Conservation (phyloP, 2,797 vertebrate genomes). For the Crocodylus rhombifer region DNA sequence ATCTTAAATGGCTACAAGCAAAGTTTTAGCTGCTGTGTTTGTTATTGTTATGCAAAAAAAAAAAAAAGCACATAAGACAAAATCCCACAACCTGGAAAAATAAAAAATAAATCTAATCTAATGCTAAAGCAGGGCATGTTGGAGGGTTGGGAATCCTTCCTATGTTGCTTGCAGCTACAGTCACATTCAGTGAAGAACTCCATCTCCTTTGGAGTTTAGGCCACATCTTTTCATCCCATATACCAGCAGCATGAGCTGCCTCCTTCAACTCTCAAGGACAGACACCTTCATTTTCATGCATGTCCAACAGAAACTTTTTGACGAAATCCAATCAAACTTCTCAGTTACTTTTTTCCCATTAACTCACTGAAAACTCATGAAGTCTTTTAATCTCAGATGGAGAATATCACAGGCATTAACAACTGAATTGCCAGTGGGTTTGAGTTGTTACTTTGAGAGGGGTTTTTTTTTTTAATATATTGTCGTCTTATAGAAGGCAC, state of each 20-base stretch:
- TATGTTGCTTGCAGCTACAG: not conserved
- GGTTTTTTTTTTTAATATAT: not conserved
- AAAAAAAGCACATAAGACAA: no score
- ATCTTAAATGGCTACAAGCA: not conserved
- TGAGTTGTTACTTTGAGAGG: not conserved
- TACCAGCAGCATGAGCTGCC: not conserved
- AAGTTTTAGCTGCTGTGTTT: not conserved
- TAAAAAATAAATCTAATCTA: not conserved
- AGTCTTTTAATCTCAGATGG: slow-evolving; percentile 19
- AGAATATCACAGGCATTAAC: not conserved
- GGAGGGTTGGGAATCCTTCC: not conserved
- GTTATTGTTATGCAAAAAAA: no score
- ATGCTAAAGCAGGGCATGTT: not conserved
- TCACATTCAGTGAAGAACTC: not conserved
- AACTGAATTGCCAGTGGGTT: slow-evolving; percentile 9
- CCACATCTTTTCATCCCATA: not conserved
- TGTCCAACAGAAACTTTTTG: slow-evolving; percentile 43
- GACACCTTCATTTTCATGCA: not conserved
- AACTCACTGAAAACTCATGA: slow-evolving; percentile 61
- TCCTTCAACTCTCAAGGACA: not conserved
- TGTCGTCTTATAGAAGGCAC: fast-evolving
- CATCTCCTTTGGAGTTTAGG: not conserved
- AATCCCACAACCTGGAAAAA: no score
- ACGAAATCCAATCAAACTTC: slow-evolving; percentile 23
- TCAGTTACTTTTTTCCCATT: not conserved